Base-by-base conservation (phyloP, 2,888 invertebrate species). In the Andrena dorsata region DNA sequence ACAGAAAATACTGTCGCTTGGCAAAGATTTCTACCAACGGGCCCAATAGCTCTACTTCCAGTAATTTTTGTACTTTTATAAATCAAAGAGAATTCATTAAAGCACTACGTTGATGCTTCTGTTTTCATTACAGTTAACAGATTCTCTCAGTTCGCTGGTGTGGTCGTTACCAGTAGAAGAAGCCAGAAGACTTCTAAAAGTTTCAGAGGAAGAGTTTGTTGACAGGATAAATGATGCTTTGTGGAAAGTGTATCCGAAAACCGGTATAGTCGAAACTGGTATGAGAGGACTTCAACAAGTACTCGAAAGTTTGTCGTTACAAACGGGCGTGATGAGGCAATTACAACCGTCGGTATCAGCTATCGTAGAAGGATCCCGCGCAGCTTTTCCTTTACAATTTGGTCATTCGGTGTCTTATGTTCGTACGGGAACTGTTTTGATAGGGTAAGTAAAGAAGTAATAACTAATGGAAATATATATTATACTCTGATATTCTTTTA, bases 1-100 rank as follows among this genome's bases (percentile, higher is more conserved):
- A 95, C 95, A 16, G 96, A 96, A 73, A 99, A 99, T 94, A 95
- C 95, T 35, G 97, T 97, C 2, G 99, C 99, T 0, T 99, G 99
- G 99, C 99, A 99, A 94, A 95, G 99, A 85, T 99, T 99, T 94
- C 94, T 99, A 82, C 98, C 98, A 0, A 96, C 96, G 2, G 99
- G 99, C 0, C 98, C 99, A 0, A 95, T 99, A 30, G 99, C 99
- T 3, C 93, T 99, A 30, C 94, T 99, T 71, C 99, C 99, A 7
- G 96, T 96, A 94, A 94, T 94, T 93, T 20, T 60, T 35, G 13
- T 6, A 30, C 65, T 66, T 8, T 64, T 28, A 60, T 41, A 8
- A 32, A 65, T 16, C 16, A 41, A 16, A 51, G 32, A 49, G 5
- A 71, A 53, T 8, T 16, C 23, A 28, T 8, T 49, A 30, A 28